Percentiles rank a stretch among this genome's conserved stretches.
Evolutionary conservation across 2,888 invertebrate species (phyloP).

Genomic region (Thereva unica): DNA sequence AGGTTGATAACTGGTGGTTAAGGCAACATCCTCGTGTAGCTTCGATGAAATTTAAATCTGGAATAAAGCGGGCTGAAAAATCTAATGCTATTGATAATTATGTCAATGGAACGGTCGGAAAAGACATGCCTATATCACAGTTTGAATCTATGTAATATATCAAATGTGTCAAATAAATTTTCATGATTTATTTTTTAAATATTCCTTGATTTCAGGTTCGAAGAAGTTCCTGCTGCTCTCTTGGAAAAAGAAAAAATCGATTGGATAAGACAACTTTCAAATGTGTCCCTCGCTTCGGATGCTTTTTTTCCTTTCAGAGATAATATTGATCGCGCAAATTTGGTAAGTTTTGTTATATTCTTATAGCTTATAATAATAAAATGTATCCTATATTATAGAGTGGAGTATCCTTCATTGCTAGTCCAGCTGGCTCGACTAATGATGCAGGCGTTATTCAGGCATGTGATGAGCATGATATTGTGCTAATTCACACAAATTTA

Average conservation of each 20-base stretch:
- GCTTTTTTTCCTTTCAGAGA: constrained; percentile 99
- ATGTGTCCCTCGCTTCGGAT: constrained; percentile 89
- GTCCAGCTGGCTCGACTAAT: constrained; percentile 93
- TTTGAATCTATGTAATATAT: constrained; percentile 76
- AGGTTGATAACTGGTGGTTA: constrained; percentile 98
- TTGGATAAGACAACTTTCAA: constrained; percentile 73
- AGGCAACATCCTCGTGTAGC: constrained; percentile 87
- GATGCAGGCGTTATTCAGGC: constrained; percentile 87
- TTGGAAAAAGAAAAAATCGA: constrained; percentile 68
- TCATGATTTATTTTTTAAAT: not conserved
- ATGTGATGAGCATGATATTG: constrained; percentile 88
- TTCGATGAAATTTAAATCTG: constrained; percentile 80
- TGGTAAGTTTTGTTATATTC: constrained; percentile 63
- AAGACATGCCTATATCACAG: constrained; percentile 77
- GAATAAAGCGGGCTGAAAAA: constrained; percentile 86
- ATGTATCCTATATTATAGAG: constrained; percentile 65
- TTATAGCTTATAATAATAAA: not conserved
- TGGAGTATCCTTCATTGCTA: constrained; percentile 90
- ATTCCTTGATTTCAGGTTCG: constrained; percentile 48
- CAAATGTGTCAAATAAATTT: not conserved
- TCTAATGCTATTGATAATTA: constrained; percentile 96
- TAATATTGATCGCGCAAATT: constrained; percentile 88
- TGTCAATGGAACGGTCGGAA: constrained; percentile 87
- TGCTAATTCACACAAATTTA: constrained; percentile 84
- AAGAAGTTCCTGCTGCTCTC: constrained; percentile 69